Conservation (phyloP, 2,113 vertebrate species). For the Heterocephalus glaber region DNA sequence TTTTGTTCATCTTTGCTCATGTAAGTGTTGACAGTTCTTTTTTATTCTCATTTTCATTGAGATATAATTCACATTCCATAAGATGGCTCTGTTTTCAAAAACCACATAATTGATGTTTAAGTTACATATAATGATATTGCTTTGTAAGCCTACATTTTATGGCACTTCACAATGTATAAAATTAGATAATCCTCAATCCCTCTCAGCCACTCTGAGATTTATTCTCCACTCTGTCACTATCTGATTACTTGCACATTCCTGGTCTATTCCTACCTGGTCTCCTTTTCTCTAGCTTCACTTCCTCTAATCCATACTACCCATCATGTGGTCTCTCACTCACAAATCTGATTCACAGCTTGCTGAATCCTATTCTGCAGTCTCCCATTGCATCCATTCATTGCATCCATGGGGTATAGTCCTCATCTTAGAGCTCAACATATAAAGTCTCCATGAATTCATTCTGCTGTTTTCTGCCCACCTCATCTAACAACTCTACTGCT, state of each 20-base stretch:
- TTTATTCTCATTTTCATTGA: neutral
- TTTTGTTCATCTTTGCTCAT: constrained; percentile 1
- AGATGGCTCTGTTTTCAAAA: neutral
- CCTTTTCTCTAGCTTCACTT: neutral
- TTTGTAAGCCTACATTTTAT: neutral
- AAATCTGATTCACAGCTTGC: neutral
- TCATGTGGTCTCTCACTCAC: neutral
- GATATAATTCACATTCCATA: neutral
- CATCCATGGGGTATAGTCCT: rapidly evolving
- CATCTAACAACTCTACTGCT: neutral
- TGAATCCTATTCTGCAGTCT: neutral
- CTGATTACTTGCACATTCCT: rapidly evolving
- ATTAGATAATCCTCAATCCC: neutral
- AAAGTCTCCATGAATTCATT: neutral
- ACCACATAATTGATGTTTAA: neutral
- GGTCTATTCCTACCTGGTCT: no score
- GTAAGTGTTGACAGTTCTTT: neutral
- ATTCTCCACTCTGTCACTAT: neutral
- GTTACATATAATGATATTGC: neutral
- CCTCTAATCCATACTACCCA: neutral
- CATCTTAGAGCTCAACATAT: no score
- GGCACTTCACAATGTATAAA: neutral
- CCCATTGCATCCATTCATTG: rapidly evolving
- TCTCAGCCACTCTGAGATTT: no score
- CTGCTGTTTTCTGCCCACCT: neutral